phyloP scores from a whole-genome alignment of 2,113 vertebrate species.

The Vombatus ursinus region DNA sequence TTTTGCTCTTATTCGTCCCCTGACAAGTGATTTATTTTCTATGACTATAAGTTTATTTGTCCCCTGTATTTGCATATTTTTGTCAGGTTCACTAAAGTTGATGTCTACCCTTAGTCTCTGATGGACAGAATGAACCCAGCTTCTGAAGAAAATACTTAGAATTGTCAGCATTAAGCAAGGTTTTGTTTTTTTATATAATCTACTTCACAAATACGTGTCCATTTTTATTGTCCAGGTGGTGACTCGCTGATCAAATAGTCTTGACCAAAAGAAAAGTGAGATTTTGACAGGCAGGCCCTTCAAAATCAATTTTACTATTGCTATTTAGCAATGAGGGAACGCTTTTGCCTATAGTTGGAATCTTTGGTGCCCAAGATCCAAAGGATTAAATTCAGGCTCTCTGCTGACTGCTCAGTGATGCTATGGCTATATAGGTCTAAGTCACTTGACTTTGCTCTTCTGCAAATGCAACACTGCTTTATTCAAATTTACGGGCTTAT shows the following conservation, averaged over 20 bases:
- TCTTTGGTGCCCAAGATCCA: neutral
- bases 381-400: neutral
- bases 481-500: neutral
- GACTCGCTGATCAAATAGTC: neutral
- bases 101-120: too few relatives aligned
- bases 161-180: neutral
- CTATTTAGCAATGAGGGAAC: neutral
- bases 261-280: neutral
- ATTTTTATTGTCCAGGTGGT: neutral
- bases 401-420: neutral
- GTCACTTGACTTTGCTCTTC: neutral
- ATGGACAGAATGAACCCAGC: too few relatives aligned
- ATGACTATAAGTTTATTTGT: too few relatives aligned
- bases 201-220: neutral
- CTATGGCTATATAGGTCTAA: neutral
- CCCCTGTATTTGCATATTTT: too few relatives aligned
- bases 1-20: too few relatives aligned
- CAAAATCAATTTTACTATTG: neutral
- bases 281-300: neutral
- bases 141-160: neutral
- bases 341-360: neutral
- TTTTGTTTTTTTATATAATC: neutral
- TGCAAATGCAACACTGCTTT: neutral
- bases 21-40: too few relatives aligned
- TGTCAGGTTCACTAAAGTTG: too few relatives aligned